These are phyloP conservation scores for Tychaedon coryphoeus DNA, from an alignment of 2,113 vertebrate genomes.

Conservation along the genomic window DNA sequence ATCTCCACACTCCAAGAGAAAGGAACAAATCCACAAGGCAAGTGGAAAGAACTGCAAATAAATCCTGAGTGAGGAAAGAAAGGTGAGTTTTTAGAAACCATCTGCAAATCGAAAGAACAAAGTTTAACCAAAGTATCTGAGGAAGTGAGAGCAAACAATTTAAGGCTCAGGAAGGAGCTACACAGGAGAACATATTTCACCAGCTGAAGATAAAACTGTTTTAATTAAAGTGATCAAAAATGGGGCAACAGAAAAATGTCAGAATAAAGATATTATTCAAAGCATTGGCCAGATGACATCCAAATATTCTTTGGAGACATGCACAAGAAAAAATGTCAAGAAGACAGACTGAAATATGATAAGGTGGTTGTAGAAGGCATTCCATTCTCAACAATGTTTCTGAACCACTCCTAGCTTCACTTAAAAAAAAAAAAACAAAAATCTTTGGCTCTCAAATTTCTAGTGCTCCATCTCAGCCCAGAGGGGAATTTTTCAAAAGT, in stretches of 20 bases:
- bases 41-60: neutral
- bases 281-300: neutral
- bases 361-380: slow-evolving; percentile 24
- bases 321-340: neutral
- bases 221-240: neutral
- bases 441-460: slow-evolving; percentile 31
- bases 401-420: slow-evolving; percentile 40
- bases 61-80: neutral
- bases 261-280: neutral
- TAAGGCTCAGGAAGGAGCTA: neutral
- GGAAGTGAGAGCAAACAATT: neutral
- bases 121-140: neutral
- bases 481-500: slow-evolving; percentile 28
- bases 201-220: neutral
- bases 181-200: neutral
- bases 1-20: neutral
- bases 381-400: slow-evolving; percentile 44
- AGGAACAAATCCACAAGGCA: neutral
- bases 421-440: slow-evolving; percentile 19
- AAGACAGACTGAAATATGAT: slow-evolving; percentile 31
- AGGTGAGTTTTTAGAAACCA: neutral
- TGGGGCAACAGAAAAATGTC: neutral
- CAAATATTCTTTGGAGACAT: slow-evolving; percentile 1
- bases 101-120: neutral
- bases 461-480: neutral